phyloP scores from a whole-genome alignment of 2,113 vertebrate genomes.

The Callionymus lyra region DNA sequence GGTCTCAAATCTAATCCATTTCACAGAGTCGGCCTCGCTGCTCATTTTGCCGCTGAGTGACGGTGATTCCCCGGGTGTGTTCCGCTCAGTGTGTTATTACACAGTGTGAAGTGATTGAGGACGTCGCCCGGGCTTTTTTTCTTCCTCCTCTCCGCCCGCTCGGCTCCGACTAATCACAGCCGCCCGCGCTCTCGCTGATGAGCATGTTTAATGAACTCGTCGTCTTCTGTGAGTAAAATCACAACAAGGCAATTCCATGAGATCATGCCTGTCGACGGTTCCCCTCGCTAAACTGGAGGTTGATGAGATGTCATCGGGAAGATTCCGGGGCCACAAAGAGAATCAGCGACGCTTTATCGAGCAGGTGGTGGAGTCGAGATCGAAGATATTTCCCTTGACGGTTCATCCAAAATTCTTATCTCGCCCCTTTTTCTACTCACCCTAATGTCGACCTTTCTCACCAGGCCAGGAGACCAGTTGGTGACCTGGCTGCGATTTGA shows the following conservation, averaged over 20 bases:
- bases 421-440: no score
- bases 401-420: no score
- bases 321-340: no score
- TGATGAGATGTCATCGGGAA: no score
- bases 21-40: slow-evolving; percentile 54
- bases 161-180: no score
- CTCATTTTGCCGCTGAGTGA: slow-evolving; percentile 45
- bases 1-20: slow-evolving; percentile 67
- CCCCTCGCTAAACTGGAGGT: no score
- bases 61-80: slow-evolving; percentile 45
- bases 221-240: slow-evolving; percentile 5
- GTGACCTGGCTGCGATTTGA: no score
- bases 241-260: slow-evolving; percentile 2
- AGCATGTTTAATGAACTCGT: slow-evolving; percentile 17
- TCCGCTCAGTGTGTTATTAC: slow-evolving; percentile 28
- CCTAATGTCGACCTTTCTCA: no score
- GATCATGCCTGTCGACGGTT: no score
- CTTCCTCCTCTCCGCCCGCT: no score
- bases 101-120: slow-evolving; percentile 26
- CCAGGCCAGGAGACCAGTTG: no score
- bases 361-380: not conserved
- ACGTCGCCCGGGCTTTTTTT: slow-evolving; percentile 11
- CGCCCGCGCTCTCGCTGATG: slow-evolving; percentile 3
- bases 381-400: no score
- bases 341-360: not conserved